Percentiles rank a stretch among this genome's conserved stretches.
phyloP scores from a whole-genome alignment of 1,140 invertebrate genomes.

The Hyles euphorbiae region DNA sequence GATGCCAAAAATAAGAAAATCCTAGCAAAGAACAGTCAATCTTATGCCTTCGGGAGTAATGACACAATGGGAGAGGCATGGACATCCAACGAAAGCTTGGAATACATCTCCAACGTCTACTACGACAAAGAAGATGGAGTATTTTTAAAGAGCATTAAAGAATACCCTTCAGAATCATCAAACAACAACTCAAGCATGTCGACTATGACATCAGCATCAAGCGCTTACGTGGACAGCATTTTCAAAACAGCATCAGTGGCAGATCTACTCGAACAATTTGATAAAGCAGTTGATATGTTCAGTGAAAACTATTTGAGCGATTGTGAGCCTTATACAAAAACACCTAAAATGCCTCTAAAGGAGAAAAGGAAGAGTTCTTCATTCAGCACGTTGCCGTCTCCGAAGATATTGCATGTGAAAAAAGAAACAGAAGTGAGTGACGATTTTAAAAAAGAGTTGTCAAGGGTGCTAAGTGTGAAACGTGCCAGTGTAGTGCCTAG shows the following conservation, averaged over 20 bases:
- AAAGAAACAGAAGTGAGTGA: conserved; percentile 54
- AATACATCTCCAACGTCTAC: conserved; percentile 50
- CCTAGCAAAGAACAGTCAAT: conserved; percentile 37
- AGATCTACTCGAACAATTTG: conserved; percentile 57
- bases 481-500: conserved; percentile 26
- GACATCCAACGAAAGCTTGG: conserved; percentile 49
- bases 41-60: conserved; percentile 49
- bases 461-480: conserved; percentile 39
- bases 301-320: conserved; percentile 66
- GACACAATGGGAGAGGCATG: conserved; percentile 46
- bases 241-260: conserved; percentile 53
- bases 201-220: conserved; percentile 28
- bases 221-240: conserved; percentile 29
- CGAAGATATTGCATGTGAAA: conserved; percentile 54
- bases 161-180: conserved; percentile 42
- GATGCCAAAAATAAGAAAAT: conserved; percentile 22
- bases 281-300: conserved; percentile 60
- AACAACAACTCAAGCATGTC: conserved; percentile 49
- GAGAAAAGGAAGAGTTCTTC: conserved; percentile 57
- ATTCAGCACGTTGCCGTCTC: conserved; percentile 50
- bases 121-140: conserved; percentile 55
- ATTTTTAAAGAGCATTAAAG: conserved; percentile 56
- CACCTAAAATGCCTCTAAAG: conserved; percentile 26
- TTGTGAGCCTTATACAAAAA: conserved; percentile 59
- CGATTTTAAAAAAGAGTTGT: conserved; percentile 56